phyloP scores from a whole-genome alignment of 2,888 invertebrate genomes.

The Torymus tubicola region DNA sequence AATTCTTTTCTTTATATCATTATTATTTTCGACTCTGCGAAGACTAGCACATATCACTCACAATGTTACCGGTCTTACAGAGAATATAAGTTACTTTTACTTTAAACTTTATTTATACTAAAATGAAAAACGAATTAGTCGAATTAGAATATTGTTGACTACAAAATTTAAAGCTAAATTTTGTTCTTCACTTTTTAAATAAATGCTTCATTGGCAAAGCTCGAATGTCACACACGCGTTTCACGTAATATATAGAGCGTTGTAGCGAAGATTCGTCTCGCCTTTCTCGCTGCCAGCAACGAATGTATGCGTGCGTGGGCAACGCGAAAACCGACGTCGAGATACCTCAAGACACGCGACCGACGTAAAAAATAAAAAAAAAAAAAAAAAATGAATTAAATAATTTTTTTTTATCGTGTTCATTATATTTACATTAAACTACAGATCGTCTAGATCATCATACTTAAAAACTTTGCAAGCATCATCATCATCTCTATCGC shows the following conservation, averaged over 20 bases:
- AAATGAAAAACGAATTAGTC: constrained; percentile 7
- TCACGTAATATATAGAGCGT: too few relatives aligned
- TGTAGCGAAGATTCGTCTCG: constrained; percentile 7
- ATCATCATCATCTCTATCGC: background rate
- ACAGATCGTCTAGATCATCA: constrained; percentile 24
- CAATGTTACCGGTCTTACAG: constrained; percentile 48
- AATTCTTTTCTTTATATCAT: constrained; percentile 27
- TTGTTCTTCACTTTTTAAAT: constrained; percentile 12
- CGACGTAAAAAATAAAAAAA: too few relatives aligned
- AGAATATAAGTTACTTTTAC: constrained; percentile 30
- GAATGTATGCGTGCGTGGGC: background rate
- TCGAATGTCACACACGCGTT: constrained; percentile 20
- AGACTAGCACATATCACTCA: constrained; percentile 53
- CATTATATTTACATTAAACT: constrained; percentile 52
- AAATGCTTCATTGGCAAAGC: constrained; percentile 30
- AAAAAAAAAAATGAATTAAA: constrained; percentile 5
- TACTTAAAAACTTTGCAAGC: constrained; percentile 35
- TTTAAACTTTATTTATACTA: constrained; percentile 18
- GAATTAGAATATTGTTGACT: constrained; percentile 19
- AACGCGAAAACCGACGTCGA: constrained; percentile 2
- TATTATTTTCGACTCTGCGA: constrained; percentile 31
- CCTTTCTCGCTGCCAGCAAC: background rate
- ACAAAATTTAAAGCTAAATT: constrained; percentile 29
- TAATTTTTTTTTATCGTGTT: constrained; percentile 7
- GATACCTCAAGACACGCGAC: background rate